Base-by-base conservation (phyloP, 1,140 invertebrate genomes). In the Euwallacea fornicatus region DNA sequence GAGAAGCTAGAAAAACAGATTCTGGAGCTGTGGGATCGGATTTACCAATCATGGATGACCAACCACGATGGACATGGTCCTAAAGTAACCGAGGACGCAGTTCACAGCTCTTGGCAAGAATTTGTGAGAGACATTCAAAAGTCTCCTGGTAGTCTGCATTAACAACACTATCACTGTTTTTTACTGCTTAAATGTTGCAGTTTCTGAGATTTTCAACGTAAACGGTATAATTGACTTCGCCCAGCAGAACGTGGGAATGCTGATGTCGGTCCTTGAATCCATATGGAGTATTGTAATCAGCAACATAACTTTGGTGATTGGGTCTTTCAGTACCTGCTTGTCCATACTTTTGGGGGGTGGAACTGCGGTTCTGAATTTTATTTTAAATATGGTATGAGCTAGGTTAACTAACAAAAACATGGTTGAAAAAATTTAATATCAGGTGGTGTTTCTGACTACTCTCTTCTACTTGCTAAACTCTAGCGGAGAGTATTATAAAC, bases 361-460 rank as follows among this genome's bases (percentile, higher is more conserved):
- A 69, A 92, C 96, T 15, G 94, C 96, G 9, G 88, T 98, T 62
- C 86, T 98, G 60, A 98, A 98, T 82, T 96, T 98, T 80, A 85
- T 95, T 66, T 86, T 99, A 16, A 95, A 94, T 81, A 87, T 93
- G 84, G 95, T 97, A 84, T 87, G 85, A 65, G 6, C 15, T 64
- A 10, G 8, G 7, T 21, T 13, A 9, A 15, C 59, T 54, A 74
- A 66, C 41, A 56, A 55, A 63, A 54, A 21, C 11, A 53, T 43
- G n/a, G 44, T 69, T 73, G 42, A 72, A 55, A 55, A 56, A 59
- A 33, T 72, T 54, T 72, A 33, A 66, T 74, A 70, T 66, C 78
- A 97, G 95, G 88, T 98, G 71, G 93, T 98, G 0, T 99, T 99
- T 84, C 89, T 98, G 76, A 98, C 97, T 2, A 95, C 96, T 0